Conservation (phyloP, 2,888 invertebrate genomes). For the Mesorhabditis sp. region DNA sequence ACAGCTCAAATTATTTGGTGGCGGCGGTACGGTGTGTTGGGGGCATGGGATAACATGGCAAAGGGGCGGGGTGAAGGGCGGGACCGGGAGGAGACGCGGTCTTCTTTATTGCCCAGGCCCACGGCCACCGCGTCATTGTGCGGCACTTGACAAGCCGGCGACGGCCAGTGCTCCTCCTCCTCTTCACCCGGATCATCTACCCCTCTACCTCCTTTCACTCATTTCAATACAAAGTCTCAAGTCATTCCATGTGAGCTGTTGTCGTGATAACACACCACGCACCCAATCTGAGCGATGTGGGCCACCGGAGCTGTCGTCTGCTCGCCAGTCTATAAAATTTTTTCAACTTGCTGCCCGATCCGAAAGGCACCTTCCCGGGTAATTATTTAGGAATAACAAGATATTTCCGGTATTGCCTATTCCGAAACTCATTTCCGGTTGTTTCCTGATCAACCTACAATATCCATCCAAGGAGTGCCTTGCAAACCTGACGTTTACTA, state of each 20-base stretch:
- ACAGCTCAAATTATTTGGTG: no score
- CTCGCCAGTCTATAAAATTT: constrained; percentile 37
- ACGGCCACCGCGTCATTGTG: background rate
- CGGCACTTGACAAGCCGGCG: constrained; percentile 1
- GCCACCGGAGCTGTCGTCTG: constrained; percentile 39
- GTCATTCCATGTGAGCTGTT: no score
- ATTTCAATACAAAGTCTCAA: background rate
- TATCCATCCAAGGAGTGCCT: no score
- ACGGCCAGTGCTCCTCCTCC: background rate
- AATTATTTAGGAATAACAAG: background rate
- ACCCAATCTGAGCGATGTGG: constrained; percentile 24
- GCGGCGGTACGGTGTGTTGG: no score
- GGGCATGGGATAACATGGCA: background rate
- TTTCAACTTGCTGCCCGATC: constrained; percentile 40
- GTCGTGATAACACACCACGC: no score
- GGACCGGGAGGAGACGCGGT: background rate
- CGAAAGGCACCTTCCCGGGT: constrained; percentile 14
- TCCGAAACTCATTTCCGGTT: no score
- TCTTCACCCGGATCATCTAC: background rate
- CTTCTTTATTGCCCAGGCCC: constrained; percentile 1
- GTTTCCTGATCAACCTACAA: no score
- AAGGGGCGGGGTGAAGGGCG: background rate
- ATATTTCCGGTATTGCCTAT: no score
- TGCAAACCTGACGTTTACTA: no score
- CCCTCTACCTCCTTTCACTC: background rate